phyloP scores from a whole-genome alignment of 2,113 vertebrate species.

The Corythornis vintsioides region DNA sequence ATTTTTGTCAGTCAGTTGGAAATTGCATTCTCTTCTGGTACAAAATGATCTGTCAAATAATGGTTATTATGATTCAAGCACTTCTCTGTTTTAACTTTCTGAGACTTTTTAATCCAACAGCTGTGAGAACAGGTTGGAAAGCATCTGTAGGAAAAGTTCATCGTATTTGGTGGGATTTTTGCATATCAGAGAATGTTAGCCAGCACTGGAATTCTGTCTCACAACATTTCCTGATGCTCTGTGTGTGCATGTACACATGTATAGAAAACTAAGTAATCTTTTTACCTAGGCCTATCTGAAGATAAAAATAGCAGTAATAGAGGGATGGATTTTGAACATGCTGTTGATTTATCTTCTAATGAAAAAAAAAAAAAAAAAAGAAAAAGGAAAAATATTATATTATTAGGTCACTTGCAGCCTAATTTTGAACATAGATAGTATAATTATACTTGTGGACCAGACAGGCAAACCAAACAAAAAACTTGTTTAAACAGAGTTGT shows the following conservation, averaged over 20 bases:
- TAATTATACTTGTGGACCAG: conserved; percentile 13
- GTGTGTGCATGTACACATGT: background rate
- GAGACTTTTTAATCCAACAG: background rate
- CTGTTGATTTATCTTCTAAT: background rate
- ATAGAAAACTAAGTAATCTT: background rate
- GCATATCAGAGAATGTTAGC: background rate
- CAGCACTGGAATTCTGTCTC: background rate
- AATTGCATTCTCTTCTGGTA: background rate
- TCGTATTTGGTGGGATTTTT: background rate
- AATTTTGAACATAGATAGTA: background rate
- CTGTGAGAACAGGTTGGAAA: background rate
- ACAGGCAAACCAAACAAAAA: conserved; percentile 20
- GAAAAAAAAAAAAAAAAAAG: background rate
- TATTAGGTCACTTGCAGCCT: background rate
- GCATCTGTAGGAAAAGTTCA: background rate
- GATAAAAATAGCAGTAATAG: background rate
- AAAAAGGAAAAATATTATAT: background rate
- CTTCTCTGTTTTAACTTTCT: background rate
- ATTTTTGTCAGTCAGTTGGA: conserved; percentile 7
- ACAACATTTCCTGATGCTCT: background rate
- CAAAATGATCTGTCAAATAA: background rate
- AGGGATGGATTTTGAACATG: background rate
- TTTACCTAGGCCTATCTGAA: background rate
- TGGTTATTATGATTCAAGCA: conserved; percentile 2
- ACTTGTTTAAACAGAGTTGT: conserved; percentile 49